Evolutionary conservation across 2,113 vertebrate genomes (phyloP).

Genomic region (Colaptes auratus): DNA sequence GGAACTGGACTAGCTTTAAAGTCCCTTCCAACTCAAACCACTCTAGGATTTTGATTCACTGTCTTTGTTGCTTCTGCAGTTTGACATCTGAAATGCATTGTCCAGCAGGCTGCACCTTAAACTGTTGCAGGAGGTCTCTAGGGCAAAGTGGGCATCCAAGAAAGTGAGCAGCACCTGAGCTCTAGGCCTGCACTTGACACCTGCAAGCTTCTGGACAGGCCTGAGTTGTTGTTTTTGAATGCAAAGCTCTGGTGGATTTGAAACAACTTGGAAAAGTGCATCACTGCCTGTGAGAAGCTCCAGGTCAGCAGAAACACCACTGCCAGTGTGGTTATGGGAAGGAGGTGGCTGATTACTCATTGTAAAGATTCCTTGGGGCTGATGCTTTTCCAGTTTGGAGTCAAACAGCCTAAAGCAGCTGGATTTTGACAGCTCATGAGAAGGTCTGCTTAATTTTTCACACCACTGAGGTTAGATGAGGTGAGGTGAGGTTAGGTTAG

Average conservation of each 20-base stretch:
- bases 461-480: background rate
- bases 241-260: background rate
- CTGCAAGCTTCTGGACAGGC: background rate
- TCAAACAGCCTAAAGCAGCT: background rate
- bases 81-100: background rate
- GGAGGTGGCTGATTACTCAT: background rate
- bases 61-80: background rate
- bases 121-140: background rate
- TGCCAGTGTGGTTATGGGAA: background rate
- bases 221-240: background rate
- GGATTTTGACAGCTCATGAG: background rate
- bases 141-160: background rate
- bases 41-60: background rate
- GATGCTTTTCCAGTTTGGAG: conserved; percentile 36
- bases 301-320: background rate
- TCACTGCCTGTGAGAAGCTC: background rate
- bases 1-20: too few species aligned
- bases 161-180: background rate
- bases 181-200: background rate
- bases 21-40: too few species aligned
- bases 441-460: background rate
- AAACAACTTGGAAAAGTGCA: conserved; percentile 12
- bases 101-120: background rate
- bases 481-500: too few species aligned
- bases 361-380: conserved; percentile 5